A percentile compares a stretch with the other conserved stretches of the same genome.
These are phyloP conservation scores for Myripristis jacobus DNA, from an alignment of 2,797 vertebrate genomes.

Conservation along the genomic window DNA sequence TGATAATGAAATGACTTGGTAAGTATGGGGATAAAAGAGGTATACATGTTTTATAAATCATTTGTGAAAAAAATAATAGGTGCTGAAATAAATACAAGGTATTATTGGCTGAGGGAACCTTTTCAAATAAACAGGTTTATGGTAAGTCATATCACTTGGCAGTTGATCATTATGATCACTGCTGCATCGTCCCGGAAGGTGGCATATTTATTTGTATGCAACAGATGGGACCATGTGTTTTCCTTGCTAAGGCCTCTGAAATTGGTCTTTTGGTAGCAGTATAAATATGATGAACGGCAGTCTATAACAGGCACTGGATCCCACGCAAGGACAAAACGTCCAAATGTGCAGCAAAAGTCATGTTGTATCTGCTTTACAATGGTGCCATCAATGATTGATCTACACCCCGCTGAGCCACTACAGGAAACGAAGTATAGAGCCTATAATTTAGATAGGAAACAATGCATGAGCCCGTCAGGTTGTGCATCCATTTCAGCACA, in stretches of 20 bases:
- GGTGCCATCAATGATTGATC: conserved; percentile 93
- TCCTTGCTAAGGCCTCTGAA: conserved; percentile 94
- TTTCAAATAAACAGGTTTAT: conserved; percentile 87
- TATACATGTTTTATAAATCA: conserved; percentile 56
- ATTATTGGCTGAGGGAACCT: conserved; percentile 77
- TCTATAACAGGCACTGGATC: conserved; percentile 89
- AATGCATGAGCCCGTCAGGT: conserved; percentile 78
- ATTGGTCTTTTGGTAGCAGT: conserved; percentile 99
- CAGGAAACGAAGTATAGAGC: conserved; percentile 86
- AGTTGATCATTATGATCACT: conserved; percentile 99
- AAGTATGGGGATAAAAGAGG: conserved; percentile 41
- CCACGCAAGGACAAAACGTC: conserved; percentile 89
- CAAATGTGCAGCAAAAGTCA: conserved; percentile 90
- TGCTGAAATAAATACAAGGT: conserved; percentile 74
- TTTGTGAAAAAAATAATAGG: conserved; percentile 61
- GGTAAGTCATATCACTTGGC: conserved; percentile 95
- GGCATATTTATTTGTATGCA: conserved; percentile 98
- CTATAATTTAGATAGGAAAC: conserved; percentile 90
- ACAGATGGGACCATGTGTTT: conserved; percentile 98
- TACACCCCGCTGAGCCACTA: conserved; percentile 89
- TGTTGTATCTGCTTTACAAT: conserved; percentile 81
- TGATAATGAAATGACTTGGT: conserved; percentile 54
- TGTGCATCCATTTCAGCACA: conserved; percentile 88
- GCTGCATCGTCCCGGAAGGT: conserved; percentile 92
- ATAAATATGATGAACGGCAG: conserved; percentile 98